Percentiles rank a stretch among this genome's conserved stretches.
These are phyloP conservation scores for Platalea minor DNA, from an alignment of 2,797 vertebrate species.

Conservation along the genomic window DNA sequence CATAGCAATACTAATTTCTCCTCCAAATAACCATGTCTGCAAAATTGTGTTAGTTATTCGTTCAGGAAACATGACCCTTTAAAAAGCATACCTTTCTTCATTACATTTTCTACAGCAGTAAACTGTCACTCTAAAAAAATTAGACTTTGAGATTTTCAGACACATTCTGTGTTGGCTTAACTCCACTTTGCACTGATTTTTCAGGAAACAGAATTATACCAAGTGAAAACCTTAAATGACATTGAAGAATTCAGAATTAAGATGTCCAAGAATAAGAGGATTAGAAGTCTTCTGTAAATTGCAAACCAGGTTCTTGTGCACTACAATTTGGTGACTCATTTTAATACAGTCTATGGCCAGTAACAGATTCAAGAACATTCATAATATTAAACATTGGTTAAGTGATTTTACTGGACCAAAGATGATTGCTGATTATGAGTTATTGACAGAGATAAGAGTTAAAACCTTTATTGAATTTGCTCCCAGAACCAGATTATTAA, in stretches of 20 bases:
- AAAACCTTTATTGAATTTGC: not conserved
- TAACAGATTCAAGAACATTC: not conserved
- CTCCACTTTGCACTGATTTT: not conserved
- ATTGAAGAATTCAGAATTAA: not conserved
- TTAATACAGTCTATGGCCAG: not conserved
- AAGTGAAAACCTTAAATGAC: not conserved
- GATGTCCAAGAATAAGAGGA: not conserved
- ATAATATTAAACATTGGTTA: not conserved
- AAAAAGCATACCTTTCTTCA: not conserved
- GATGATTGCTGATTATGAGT: not conserved
- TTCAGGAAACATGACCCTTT: not conserved
- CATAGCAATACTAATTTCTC: not conserved
- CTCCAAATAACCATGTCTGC: not conserved
- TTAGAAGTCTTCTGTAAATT: not conserved
- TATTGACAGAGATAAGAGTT: not conserved
- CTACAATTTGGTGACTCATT: not conserved
- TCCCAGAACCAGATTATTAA: not conserved
- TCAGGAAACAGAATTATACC: not conserved
- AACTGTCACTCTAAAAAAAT: not conserved
- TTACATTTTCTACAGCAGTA: not conserved
- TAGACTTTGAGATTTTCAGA: not conserved
- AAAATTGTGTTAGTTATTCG: not conserved
- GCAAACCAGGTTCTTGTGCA: not conserved
- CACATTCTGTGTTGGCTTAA: not conserved
- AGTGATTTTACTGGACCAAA: not conserved